These are phyloP conservation scores for Lasiurus cinereus DNA, from an alignment of 2,113 vertebrate genomes.

Conservation along the genomic window DNA sequence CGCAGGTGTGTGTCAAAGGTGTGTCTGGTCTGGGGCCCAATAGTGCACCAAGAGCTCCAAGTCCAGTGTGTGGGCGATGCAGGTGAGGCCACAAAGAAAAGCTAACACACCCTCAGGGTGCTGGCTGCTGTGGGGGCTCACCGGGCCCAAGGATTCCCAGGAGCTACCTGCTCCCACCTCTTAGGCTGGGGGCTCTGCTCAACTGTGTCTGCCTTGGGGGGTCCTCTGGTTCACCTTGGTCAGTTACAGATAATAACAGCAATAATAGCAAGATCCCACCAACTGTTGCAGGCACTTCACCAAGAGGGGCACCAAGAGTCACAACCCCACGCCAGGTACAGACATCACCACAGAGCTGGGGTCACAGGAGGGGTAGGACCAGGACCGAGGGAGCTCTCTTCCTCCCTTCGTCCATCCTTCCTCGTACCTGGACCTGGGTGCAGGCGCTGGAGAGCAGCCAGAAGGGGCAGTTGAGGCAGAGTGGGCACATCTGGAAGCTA, in stretches of 20 bases:
- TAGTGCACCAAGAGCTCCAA: neutral
- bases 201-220: neutral
- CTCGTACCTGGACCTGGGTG: constrained; percentile 79
- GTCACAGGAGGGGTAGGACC: neutral
- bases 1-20: neutral
- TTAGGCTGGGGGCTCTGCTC: neutral
- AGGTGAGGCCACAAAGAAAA: neutral
- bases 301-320: too few relatives aligned
- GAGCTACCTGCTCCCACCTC: neutral
- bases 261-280: fast-evolving
- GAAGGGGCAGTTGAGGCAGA: constrained; percentile 83
- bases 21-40: neutral
- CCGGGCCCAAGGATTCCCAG: fast-evolving
- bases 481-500: constrained; percentile 81
- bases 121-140: fast-evolving
- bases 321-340: neutral
- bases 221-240: too few relatives aligned
- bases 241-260: fast-evolving
- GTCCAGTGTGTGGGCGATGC: neutral
- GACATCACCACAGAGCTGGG: neutral
- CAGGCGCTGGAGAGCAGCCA: constrained; percentile 87
- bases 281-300: too few relatives aligned
- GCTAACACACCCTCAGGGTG: neutral
- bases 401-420: fast-evolving
- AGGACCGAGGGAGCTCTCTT: neutral